phyloP scores from a whole-genome alignment of 2,797 vertebrate species.

The Sebastes elongatus region DNA sequence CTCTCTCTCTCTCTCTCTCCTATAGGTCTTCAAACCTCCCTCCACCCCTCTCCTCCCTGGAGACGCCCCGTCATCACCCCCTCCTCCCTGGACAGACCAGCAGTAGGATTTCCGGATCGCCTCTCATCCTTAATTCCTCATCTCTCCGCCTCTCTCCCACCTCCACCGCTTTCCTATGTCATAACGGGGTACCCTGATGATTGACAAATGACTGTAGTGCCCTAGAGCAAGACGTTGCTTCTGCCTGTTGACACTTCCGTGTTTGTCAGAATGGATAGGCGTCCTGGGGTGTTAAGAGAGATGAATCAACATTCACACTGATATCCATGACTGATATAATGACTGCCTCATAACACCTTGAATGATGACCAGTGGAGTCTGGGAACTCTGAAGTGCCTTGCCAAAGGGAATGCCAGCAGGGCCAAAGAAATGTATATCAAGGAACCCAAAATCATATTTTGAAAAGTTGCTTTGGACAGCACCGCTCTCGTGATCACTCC shows the following conservation, averaged over 20 bases:
- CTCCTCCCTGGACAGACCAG: constrained; percentile 1
- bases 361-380: background rate
- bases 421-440: background rate
- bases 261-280: background rate
- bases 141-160: background rate
- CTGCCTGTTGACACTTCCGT: background rate
- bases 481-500: background rate
- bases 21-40: constrained; percentile 34
- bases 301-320: background rate
- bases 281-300: background rate
- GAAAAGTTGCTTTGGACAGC: background rate
- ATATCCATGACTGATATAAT: background rate
- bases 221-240: constrained; percentile 7
- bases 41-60: constrained; percentile 1
- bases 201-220: background rate
- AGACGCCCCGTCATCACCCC: background rate
- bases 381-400: constrained; percentile 37
- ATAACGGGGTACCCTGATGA: background rate
- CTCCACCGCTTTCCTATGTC: background rate
- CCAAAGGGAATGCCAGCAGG: background rate
- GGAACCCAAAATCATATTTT: background rate
- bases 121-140: background rate
- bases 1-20: constrained; percentile 20
- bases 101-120: background rate
- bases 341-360: background rate